A percentile compares a stretch with the other conserved stretches of the same genome.
phyloP scores from a whole-genome alignment of 1,140 invertebrate species.

The Drosophila grimshawi region DNA sequence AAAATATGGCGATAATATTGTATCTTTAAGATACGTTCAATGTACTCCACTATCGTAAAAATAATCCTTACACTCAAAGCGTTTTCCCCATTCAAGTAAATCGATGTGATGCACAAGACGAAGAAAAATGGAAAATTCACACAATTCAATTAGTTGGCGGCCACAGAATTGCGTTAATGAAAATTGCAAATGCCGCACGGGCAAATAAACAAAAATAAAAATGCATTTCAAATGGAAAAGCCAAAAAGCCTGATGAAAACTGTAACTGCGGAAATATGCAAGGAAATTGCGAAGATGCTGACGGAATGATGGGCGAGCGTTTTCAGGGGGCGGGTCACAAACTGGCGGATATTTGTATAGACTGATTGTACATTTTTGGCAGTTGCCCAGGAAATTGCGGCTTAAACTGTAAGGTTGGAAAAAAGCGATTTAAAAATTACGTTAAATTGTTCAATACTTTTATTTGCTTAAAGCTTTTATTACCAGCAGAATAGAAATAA shows the following conservation, averaged over 20 bases:
- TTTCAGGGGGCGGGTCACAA: background rate
- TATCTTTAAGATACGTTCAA: background rate
- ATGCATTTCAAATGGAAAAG: slow-evolving; percentile 40
- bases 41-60: background rate
- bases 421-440: slow-evolving; percentile 5
- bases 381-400: slow-evolving; percentile 67
- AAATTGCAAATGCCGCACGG: slow-evolving; percentile 52
- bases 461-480: too few relatives aligned
- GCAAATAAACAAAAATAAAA: slow-evolving; percentile 64
- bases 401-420: slow-evolving; percentile 28
- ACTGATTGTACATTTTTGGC: slow-evolving; percentile 24
- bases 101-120: slow-evolving; percentile 16
- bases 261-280: slow-evolving; percentile 77
- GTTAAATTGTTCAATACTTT: background rate
- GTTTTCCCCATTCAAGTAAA: slow-evolving; percentile 3
- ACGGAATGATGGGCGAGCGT: slow-evolving; percentile 45
- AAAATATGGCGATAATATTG: background rate
- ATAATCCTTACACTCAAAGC: slow-evolving; percentile 7
- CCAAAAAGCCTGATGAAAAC: slow-evolving; percentile 67
- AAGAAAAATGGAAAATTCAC: slow-evolving; percentile 37
- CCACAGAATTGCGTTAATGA: slow-evolving; percentile 75
- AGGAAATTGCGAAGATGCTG: slow-evolving; percentile 77
- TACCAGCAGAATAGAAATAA: background rate
- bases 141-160: slow-evolving; percentile 76
- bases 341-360: slow-evolving; percentile 20